Evolutionary conservation across 1,140 invertebrate genomes (phyloP).

Genomic region (Zaprionus camerounensis): DNA sequence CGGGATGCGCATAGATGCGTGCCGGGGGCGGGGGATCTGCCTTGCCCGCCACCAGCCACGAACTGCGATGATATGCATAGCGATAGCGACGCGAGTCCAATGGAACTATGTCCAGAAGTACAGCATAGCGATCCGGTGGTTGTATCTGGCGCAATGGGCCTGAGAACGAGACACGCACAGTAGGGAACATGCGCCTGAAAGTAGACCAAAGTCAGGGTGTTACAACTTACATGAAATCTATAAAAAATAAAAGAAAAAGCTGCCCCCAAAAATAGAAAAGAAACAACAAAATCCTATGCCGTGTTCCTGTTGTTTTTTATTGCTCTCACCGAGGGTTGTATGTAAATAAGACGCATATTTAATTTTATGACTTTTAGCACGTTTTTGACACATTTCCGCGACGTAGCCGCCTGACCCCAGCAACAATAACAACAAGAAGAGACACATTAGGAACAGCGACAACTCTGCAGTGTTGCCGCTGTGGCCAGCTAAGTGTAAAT

Average conservation of each 20-base stretch:
- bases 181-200: constrained; percentile 98
- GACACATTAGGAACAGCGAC: constrained; percentile 18
- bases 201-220: constrained; percentile 26
- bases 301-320: constrained; percentile 54
- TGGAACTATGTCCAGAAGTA: constrained; percentile 98
- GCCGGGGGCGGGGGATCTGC: constrained; percentile 98
- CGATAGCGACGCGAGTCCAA: constrained; percentile 98
- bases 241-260: constrained; percentile 53
- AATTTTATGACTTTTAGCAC: constrained; percentile 83
- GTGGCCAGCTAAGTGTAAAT: constrained; percentile 71
- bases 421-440: not conserved
- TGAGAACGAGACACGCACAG: constrained; percentile 95
- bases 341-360: constrained; percentile 82
- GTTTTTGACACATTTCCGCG: constrained; percentile 82
- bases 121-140: constrained; percentile 91
- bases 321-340: constrained; percentile 50
- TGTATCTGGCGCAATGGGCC: constrained; percentile 89
- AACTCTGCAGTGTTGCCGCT: constrained; percentile 31
- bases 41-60: constrained; percentile 99
- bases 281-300: constrained; percentile 24
- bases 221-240: constrained; percentile 23
- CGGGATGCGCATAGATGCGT: constrained; percentile 97
- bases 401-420: constrained; percentile 36
- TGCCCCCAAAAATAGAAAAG: constrained; percentile 51
- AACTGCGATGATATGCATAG: constrained; percentile 99